Evolutionary conservation across 2,113 vertebrate species (phyloP), one percentile per base, ranked within the genome.

Genomic region (Carettochelys insculpta): DNA sequence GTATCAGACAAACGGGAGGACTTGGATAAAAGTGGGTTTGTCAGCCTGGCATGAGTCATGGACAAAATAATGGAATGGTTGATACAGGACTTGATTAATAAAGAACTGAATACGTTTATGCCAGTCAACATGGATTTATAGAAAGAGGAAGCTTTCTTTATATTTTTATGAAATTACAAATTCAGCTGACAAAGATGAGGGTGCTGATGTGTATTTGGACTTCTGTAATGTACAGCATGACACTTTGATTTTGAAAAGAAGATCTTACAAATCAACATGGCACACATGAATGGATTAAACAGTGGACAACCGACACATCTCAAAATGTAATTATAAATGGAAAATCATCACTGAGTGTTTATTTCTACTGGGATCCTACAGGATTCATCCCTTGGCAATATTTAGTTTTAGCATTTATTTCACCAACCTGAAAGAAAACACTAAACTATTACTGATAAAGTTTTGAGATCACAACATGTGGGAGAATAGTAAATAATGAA

Each of bases 221-320:
- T 87, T 68, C 82, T 77, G 53, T 80, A 80, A 86, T 82, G 24
- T 77, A 38, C 0, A 0, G 80, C 71, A 50, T 27, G 27, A 27
- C 65, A 81, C 80, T 95, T 93, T 89, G 83, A 91, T 94, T 93
- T 92, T 85, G 82, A 95, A 14, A 34, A 24, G 90, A 87, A 95
- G 13, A 58, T 58, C 27, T 29, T 31, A 58, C 54, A 58, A 58
- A 58, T 58, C 54, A 58, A 31, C 13, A 31, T 31, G 27, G 10
- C 24, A 54, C 9, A 54, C 53, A 27, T 54, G 24, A 27, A 53
- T 81, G 65, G 27, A 91, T 93, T 90, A 90, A 92, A 87, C 86
- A 81, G 8, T 81, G 82, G 4, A 31, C 73, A 10, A 38, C 61
- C 22, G 34, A 10, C 6, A 68, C 34, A 3, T 68, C n/a, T 38